Evolutionary conservation across 1,140 invertebrate species (phyloP).

Genomic region (Ptiloglossa arizonensis): DNA sequence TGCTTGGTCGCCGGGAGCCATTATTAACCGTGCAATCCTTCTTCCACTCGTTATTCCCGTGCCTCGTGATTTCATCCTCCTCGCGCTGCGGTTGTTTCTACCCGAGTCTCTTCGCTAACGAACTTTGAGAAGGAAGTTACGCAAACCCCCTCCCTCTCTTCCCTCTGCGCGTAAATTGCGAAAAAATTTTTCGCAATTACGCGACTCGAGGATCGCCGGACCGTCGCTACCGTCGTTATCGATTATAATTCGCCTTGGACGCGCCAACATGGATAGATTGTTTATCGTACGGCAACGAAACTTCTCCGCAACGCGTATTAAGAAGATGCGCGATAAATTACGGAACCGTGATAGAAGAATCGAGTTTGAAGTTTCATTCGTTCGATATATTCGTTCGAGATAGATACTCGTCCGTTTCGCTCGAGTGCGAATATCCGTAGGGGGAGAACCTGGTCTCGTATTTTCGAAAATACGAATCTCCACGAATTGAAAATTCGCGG

Average conservation of each 20-base stretch:
- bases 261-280: not conserved
- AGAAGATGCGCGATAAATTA: no score
- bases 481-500: no score
- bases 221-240: not conserved
- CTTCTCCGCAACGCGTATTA: no score
- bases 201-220: not conserved
- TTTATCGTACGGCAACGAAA: no score
- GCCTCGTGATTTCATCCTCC: conserved; percentile 10
- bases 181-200: not conserved
- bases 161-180: conserved; percentile 26
- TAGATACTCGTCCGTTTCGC: no score
- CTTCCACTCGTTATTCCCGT: conserved; percentile 54
- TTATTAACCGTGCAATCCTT: conserved; percentile 46
- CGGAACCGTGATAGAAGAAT: no score
- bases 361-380: no score
- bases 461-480: no score
- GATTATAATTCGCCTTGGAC: not conserved
- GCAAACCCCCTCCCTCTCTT: not conserved
- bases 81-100: not conserved
- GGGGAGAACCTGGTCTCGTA: no score
- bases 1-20: not conserved
- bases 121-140: not conserved
- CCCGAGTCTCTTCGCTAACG: not conserved
- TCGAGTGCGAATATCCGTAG: no score
- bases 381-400: no score